Percentiles rank a stretch among this genome's conserved stretches.
Evolutionary conservation across 2,888 invertebrate species (phyloP).

Genomic region (Cephus sareptanus): DNA sequence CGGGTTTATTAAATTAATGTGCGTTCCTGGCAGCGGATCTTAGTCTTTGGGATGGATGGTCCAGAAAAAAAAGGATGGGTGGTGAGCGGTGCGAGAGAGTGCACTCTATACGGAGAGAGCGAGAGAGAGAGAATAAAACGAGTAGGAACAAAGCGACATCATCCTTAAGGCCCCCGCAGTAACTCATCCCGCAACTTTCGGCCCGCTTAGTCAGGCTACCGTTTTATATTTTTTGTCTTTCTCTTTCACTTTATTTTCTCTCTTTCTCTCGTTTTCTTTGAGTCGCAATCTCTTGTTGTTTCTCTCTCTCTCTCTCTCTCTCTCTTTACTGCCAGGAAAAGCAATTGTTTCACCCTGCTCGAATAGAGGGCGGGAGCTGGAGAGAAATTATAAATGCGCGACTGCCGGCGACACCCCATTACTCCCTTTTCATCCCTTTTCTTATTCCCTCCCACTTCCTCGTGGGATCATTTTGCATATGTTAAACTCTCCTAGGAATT

Average conservation of each 20-base stretch:
- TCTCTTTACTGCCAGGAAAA: slow-evolving; percentile 8
- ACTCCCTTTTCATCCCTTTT: slow-evolving; percentile 22
- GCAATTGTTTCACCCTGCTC: slow-evolving; percentile 22
- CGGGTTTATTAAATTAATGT: slow-evolving; percentile 53
- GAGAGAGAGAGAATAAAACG: background rate
- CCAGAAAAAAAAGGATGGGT: slow-evolving; percentile 9
- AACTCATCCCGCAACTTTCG: slow-evolving; percentile 43
- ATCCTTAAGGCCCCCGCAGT: slow-evolving; percentile 35
- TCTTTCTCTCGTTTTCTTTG: background rate
- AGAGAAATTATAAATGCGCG: slow-evolving; percentile 50
- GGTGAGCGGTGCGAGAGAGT: no score
- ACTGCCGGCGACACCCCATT: slow-evolving; percentile 51
- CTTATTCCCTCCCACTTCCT: background rate
- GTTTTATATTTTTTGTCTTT: background rate
- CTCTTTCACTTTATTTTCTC: no score
- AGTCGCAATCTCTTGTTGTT: background rate
- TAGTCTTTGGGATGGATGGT: background rate
- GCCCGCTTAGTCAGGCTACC: slow-evolving; percentile 16
- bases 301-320: no score
- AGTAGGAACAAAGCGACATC: background rate
- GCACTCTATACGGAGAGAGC: background rate
- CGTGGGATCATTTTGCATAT: background rate
- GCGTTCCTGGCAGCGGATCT: slow-evolving; percentile 11
- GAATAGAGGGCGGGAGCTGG: slow-evolving; percentile 24
- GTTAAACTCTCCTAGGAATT: no score